Base-by-base conservation (phyloP, 2,888 invertebrate genomes). In the Aromia moschata region DNA sequence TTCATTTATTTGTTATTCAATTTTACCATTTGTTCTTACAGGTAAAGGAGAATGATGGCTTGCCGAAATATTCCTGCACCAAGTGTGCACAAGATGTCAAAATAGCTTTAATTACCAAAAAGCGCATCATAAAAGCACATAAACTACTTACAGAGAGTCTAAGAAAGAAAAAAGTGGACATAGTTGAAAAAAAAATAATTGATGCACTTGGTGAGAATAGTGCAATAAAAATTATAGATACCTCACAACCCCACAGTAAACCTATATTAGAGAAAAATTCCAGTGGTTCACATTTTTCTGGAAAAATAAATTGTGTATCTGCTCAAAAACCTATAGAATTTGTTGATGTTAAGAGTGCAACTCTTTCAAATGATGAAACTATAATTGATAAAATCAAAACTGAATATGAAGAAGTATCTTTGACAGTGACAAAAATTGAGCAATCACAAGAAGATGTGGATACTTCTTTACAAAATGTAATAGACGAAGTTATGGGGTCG, bases 41-140 rank as follows among this genome's bases (percentile, higher is more conserved):
- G 76, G 70, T 75, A 20, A 66, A 56, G n/a, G 67, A 70, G 58
- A 66, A 70, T 45, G 75, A 75, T 60, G 69, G 66, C 3, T 61
- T 75, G 14, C 72, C 76, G 11, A 64, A 68, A 59, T 69, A 67
- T 20, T 75, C 75, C 45, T 76, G 76, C 56, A 51, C 72, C 16
- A 68, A 71, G 56, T 76, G 76, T 49, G 65, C 72, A 9, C 69
- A 69, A 52, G 73, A 74, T 56, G 67, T 76, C n/a, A 70, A 74
- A 56, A 58, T 62, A 17, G 73, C 72, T 0, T 64, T 74, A 51
- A 67, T 72, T 52, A 67, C 73, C 12, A 68, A 73, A 51, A 71
- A 70, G 36, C 68, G 71, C 2, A 74, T 75, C n/a, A 69, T 74
- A 18, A 68, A 72, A 54, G 71, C 74, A 10, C 70, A 76, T 37